These are phyloP conservation scores for Ditylenchus weischeri DNA, from an alignment of 2,888 invertebrate genomes.

Conservation along the genomic window DNA sequence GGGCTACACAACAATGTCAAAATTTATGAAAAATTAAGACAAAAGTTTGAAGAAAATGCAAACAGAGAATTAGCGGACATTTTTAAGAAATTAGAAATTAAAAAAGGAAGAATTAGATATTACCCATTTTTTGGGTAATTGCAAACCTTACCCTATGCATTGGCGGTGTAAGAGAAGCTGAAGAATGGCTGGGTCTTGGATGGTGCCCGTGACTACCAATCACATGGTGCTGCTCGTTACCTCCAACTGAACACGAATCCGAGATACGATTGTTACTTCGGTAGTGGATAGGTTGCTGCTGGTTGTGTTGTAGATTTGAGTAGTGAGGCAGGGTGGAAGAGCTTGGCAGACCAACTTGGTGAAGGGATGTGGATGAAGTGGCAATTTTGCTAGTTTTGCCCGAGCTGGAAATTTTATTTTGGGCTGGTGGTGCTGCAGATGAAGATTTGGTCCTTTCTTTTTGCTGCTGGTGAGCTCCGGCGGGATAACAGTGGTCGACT, in stretches of 20 bases:
- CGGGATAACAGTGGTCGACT: slow-evolving; percentile 25
- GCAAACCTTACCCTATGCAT: background rate
- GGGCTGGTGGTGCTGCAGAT: slow-evolving; percentile 9
- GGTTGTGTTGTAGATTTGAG: too few species aligned
- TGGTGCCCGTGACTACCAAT: background rate
- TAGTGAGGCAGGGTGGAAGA: background rate
- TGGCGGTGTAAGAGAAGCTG: slow-evolving; percentile 1
- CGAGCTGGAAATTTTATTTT: slow-evolving; percentile 2
- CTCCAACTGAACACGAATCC: slow-evolving; percentile 3
- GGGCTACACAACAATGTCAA: too few species aligned
- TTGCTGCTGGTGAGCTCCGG: slow-evolving; percentile 8
- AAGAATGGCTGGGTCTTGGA: slow-evolving; percentile 1
- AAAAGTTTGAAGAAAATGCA: too few species aligned
- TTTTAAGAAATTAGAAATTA: too few species aligned
- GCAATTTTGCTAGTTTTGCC: background rate
- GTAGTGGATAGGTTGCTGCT: slow-evolving; percentile 3
- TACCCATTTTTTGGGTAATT: too few species aligned
- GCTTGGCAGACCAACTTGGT: background rate
- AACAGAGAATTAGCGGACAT: too few species aligned
- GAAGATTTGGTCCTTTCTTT: slow-evolving; percentile 4
- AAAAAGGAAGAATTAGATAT: background rate
- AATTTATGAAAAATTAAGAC: too few species aligned
- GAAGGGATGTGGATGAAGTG: slow-evolving; percentile 3
- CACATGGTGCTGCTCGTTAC: background rate
- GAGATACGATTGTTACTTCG: slow-evolving; percentile 3